These are phyloP conservation scores for Drosophila pachea DNA, from an alignment of 1,140 invertebrate species.

Conservation along the genomic window DNA sequence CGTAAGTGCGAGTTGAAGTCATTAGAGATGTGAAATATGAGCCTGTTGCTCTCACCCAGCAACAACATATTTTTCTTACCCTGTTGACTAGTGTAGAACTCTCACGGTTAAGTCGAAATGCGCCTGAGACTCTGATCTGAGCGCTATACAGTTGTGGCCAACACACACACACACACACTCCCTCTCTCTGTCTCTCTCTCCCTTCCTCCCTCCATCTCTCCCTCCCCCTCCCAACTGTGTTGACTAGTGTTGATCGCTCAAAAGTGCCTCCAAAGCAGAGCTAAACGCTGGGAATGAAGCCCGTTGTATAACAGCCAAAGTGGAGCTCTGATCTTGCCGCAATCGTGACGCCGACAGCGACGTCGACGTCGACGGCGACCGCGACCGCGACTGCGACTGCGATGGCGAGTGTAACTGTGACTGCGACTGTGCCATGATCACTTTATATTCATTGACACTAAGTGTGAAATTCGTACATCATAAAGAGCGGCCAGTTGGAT, in stretches of 20 bases:
- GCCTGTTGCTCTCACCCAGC: too few species aligned
- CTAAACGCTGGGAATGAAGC: constrained; percentile 5
- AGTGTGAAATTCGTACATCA: constrained; percentile 74
- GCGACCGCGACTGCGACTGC: constrained; percentile 4
- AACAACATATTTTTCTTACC: too few species aligned
- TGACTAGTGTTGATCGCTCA: not conserved
- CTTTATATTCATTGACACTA: constrained; percentile 76
- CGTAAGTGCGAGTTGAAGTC: not conserved
- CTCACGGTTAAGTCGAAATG: too few species aligned
- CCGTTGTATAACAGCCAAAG: constrained; percentile 1
- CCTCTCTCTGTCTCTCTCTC: too few species aligned
- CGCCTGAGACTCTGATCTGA: too few species aligned
- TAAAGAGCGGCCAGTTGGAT: constrained; percentile 45
- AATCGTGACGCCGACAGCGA: not conserved
- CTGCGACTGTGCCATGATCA: constrained; percentile 55
- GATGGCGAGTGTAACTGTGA: not conserved
- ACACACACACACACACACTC: too few species aligned
- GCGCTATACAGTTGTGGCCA: too few species aligned
- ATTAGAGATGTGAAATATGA: not conserved
- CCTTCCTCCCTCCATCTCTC: too few species aligned
- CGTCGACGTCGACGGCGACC: not conserved
- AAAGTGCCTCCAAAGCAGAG: not conserved
- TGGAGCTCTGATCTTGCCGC: constrained; percentile 4
- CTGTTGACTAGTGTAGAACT: too few species aligned
- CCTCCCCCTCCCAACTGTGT: not conserved